Evolutionary conservation across 1,140 invertebrate species (phyloP).

Genomic region (Grapholita molesta): DNA sequence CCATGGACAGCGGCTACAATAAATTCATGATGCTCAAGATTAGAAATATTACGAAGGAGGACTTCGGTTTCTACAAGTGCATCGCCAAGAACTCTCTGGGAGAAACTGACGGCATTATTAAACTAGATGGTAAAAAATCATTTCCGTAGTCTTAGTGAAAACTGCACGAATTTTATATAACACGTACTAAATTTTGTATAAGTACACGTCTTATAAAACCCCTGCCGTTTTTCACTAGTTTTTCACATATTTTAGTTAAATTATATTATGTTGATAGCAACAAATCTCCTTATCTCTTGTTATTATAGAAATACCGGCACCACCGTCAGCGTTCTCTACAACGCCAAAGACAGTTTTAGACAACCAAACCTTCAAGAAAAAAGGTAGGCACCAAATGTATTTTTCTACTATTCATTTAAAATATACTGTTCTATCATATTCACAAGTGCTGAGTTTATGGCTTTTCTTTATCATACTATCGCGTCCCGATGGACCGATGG

Average conservation of each 20-base stretch:
- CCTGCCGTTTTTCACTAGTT: too few species aligned
- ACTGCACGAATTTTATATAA: too few species aligned
- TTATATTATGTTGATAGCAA: too few species aligned
- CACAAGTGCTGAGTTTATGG: neutral
- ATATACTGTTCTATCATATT: neutral
- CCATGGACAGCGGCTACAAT: constrained; percentile 78
- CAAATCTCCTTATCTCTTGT: constrained; percentile 25
- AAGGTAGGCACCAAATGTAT: constrained; percentile 42
- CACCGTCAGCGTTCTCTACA: constrained; percentile 63
- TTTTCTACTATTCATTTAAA: neutral
- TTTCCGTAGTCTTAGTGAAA: too few species aligned
- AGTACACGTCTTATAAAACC: too few species aligned
- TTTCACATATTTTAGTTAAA: too few species aligned
- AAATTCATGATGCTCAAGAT: constrained; percentile 80
- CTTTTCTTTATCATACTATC: too few species aligned
- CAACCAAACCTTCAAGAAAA: constrained; percentile 69
- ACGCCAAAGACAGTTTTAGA: constrained; percentile 63
- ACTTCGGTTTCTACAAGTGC: constrained; percentile 81
- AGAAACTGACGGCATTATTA: constrained; percentile 79
- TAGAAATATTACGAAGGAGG: constrained; percentile 74
- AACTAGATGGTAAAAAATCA: constrained; percentile 75
- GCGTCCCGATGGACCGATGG: too few species aligned
- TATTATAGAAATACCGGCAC: constrained; percentile 65
- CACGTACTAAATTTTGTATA: too few species aligned
- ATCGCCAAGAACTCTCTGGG: constrained; percentile 80